A percentile compares a stretch with the other conserved stretches of the same genome.
Evolutionary conservation across 2,113 vertebrate species (phyloP).

Genomic region (Cynocephalus volans): DNA sequence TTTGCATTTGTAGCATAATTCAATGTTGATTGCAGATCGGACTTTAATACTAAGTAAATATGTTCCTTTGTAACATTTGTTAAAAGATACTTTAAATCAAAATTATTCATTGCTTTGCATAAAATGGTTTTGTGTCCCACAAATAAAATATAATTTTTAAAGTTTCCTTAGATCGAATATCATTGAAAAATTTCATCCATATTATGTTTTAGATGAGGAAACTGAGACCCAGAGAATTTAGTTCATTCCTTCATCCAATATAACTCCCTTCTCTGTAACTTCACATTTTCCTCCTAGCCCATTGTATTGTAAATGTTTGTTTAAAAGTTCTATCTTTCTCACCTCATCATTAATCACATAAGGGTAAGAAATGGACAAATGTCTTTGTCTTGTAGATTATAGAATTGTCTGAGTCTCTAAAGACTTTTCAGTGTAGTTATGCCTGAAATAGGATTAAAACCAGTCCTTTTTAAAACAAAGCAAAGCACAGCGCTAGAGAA

Average conservation of each 20-base stretch:
- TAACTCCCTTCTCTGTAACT: neutral
- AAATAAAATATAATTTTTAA: neutral
- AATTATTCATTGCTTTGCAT: neutral
- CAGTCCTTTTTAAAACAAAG: neutral
- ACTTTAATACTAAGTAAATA: neutral
- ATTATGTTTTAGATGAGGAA: neutral
- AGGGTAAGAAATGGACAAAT: neutral
- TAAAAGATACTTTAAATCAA: constrained; percentile 23
- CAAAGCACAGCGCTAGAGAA: too few species aligned
- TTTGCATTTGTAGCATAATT: neutral
- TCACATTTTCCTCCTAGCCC: neutral
- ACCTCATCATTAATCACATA: neutral
- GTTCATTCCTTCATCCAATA: neutral
- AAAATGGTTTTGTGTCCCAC: neutral
- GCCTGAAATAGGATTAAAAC: neutral
- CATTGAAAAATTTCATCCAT: neutral
- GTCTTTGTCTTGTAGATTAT: neutral
- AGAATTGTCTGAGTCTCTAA: neutral
- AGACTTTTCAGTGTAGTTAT: neutral
- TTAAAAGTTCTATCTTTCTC: neutral
- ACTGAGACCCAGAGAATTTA: neutral
- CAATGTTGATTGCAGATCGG: neutral
- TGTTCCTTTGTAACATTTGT: neutral
- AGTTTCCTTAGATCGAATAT: neutral
- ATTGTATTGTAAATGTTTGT: neutral